Percentiles rank a stretch among this genome's conserved stretches.
phyloP scores from a whole-genome alignment of 2,797 vertebrate genomes.

The Sphenodon punctatus region DNA sequence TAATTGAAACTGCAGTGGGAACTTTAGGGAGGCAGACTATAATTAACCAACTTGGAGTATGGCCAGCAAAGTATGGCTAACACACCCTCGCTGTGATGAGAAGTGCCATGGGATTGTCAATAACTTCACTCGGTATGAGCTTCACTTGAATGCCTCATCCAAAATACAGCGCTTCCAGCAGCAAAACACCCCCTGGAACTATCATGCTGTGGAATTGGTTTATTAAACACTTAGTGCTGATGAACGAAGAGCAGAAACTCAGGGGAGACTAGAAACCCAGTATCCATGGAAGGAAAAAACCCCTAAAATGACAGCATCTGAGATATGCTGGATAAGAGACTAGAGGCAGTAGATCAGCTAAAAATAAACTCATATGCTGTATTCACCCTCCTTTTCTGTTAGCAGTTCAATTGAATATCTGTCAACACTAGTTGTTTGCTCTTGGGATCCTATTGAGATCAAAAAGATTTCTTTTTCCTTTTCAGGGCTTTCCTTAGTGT shows the following conservation, averaged over 20 bases:
- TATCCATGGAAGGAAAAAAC: background rate
- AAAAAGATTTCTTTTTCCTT: background rate
- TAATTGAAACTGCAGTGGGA: slow-evolving; percentile 50
- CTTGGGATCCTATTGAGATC: background rate
- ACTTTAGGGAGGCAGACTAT: slow-evolving; percentile 22
- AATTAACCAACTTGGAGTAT: slow-evolving; percentile 48
- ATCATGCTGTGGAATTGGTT: background rate
- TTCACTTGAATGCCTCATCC: too few relatives aligned
- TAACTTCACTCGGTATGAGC: too few relatives aligned
- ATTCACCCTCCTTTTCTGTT: background rate
- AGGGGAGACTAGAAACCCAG: background rate
- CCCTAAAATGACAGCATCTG: background rate
- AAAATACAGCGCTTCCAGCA: too few relatives aligned
- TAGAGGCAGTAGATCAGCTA: background rate
- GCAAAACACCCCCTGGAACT: too few relatives aligned
- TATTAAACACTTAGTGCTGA: background rate
- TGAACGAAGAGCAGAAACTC: background rate
- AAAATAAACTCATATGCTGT: background rate
- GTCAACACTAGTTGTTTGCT: background rate
- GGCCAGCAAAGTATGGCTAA: slow-evolving; percentile 5
- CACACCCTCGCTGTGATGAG: background rate
- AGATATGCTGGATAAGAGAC: background rate
- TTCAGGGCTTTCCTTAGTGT: background rate
- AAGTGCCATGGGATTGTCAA: background rate
- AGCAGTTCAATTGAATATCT: background rate